phyloP scores from a whole-genome alignment of 2,888 invertebrate species.

The Zaprionus lineosus region DNA sequence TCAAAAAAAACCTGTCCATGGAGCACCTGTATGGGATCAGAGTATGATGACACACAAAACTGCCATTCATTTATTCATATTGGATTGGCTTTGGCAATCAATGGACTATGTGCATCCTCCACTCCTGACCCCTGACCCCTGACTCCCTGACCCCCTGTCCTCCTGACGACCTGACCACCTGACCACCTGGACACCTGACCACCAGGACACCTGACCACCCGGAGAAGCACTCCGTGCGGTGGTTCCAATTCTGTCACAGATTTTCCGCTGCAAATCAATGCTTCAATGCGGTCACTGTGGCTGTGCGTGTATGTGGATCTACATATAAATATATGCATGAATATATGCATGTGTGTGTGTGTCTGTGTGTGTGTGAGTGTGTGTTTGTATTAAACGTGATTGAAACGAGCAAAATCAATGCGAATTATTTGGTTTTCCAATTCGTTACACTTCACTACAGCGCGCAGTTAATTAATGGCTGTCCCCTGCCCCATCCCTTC shows the following conservation, averaged over 20 bases:
- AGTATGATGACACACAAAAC: slow-evolving; percentile 36
- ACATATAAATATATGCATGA: not conserved
- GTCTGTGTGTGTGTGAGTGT: not conserved
- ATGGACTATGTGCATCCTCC: slow-evolving; percentile 47
- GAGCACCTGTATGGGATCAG: slow-evolving; percentile 20
- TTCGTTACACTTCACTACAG: slow-evolving; percentile 69
- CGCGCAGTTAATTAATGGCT: slow-evolving; percentile 70
- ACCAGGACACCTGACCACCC: no score
- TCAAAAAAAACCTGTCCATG: slow-evolving; percentile 35
- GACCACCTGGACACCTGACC: no score
- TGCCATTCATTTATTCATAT: slow-evolving; percentile 69
- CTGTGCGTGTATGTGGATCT: slow-evolving; percentile 1
- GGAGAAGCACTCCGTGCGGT: slow-evolving; percentile 32
- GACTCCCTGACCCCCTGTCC: no score
- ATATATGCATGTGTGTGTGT: not conserved
- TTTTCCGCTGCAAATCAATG: slow-evolving; percentile 69
- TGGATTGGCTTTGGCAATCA: slow-evolving; percentile 75
- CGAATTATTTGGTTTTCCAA: slow-evolving; percentile 78
- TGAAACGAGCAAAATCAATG: slow-evolving; percentile 72
- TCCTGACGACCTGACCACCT: no score
- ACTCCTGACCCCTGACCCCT: no score
- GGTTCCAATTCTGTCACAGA: slow-evolving; percentile 50
- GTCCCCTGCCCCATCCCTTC: no score
- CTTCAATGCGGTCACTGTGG: slow-evolving; percentile 58
- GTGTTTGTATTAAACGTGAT: slow-evolving; percentile 47